These are phyloP conservation scores for Genyomyrus donnyi DNA, from an alignment of 2,113 vertebrate species.

Conservation along the genomic window DNA sequence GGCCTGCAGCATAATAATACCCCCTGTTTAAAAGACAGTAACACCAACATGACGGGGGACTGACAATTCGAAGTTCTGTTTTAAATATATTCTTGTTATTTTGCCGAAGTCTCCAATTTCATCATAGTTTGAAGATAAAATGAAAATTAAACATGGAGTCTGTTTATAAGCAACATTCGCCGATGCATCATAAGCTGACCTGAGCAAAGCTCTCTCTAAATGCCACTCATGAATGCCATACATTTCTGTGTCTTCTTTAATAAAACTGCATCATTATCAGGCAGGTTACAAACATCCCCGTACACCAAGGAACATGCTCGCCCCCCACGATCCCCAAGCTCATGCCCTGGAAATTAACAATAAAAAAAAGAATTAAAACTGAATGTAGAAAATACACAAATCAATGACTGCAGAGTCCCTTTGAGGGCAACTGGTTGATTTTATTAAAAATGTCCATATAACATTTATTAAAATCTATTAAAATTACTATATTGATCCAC, in stretches of 20 bases:
- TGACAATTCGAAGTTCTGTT: neutral
- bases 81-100: neutral
- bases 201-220: neutral
- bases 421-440: slow-evolving; percentile 59
- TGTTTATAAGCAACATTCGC: neutral
- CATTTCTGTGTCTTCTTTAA: neutral
- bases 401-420: neutral
- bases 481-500: slow-evolving; percentile 61
- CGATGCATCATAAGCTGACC: neutral
- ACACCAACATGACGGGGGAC: neutral
- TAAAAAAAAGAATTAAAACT: neutral
- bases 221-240: neutral
- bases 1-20: neutral
- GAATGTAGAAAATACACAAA: neutral
- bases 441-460: slow-evolving; percentile 72
- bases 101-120: neutral
- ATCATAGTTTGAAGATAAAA: neutral
- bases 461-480: slow-evolving; percentile 74
- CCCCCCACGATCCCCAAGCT: neutral
- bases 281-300: neutral
- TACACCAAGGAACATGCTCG: neutral
- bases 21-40: neutral
- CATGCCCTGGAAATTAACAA: neutral
- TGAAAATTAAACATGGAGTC: neutral
- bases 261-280: neutral